Percentiles rank a stretch among this genome's conserved stretches.
Conservation (phyloP, 2,888 invertebrate species). For the Silvanus unidentatus region DNA sequence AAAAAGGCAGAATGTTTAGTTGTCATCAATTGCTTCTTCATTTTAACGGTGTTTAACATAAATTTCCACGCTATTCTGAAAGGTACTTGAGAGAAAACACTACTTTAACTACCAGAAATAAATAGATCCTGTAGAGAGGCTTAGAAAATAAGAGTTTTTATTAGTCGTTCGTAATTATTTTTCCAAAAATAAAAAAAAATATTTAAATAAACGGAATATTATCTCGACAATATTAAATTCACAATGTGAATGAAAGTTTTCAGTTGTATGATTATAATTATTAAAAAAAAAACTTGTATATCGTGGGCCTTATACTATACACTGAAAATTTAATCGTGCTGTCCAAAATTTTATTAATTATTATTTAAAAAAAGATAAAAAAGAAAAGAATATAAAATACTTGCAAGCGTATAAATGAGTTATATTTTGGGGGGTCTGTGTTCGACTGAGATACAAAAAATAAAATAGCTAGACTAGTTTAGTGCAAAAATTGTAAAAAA, state of each 20-base stretch:
- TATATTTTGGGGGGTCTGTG: conserved; percentile 2
- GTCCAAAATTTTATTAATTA: conserved; percentile 43
- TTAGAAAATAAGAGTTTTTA: conserved; percentile 30
- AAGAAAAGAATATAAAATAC: conserved; percentile 8
- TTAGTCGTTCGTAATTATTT: conserved; percentile 42
- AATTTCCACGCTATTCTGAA: too few relatives aligned
- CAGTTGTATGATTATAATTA: conserved; percentile 45
- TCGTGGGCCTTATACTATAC: conserved; percentile 51
- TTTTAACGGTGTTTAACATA: too few relatives aligned
- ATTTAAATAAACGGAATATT: conserved; percentile 32
- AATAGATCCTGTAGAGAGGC: conserved; percentile 28
- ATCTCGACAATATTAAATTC: conserved; percentile 49
- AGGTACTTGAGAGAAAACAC: too few relatives aligned
- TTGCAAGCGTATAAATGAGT: conserved; percentile 23
- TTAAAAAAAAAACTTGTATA: conserved; percentile 40
- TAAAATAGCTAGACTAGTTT: conserved; percentile 28
- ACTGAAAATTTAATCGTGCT: conserved; percentile 49
- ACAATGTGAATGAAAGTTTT: conserved; percentile 45
- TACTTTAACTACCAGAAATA: neutral
- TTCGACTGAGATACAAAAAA: neutral
- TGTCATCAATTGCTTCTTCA: too few relatives aligned
- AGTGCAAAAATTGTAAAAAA: conserved; percentile 4
- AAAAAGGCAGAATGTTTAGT: too few relatives aligned
- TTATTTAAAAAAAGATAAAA: conserved; percentile 15
- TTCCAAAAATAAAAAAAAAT: conserved; percentile 29